Evolutionary conservation across 2,113 vertebrate genomes (phyloP).

Genomic region (Cyanistes caeruleus): DNA sequence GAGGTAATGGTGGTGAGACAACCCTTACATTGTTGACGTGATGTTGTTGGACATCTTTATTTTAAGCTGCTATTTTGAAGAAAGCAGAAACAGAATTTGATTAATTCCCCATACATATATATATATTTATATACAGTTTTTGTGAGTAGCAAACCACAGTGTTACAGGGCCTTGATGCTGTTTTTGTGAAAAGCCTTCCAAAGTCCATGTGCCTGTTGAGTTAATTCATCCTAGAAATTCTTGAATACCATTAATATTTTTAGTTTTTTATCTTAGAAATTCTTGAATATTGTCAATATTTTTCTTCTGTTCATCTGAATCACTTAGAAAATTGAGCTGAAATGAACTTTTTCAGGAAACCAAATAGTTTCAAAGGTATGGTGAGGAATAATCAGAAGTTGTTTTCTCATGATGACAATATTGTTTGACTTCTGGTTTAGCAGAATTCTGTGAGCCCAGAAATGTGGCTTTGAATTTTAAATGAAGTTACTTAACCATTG

Average conservation of each 20-base stretch:
- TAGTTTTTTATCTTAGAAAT: neutral
- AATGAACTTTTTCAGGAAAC: neutral
- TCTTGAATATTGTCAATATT: neutral
- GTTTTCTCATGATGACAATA: neutral
- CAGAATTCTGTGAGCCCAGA: neutral
- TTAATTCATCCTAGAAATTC: neutral
- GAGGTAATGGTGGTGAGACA: neutral
- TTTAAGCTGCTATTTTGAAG: neutral
- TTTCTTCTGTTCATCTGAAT: neutral
- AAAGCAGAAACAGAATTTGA: neutral
- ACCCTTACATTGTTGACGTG: neutral
- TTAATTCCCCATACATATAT: rapidly evolving
- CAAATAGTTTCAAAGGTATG: neutral
- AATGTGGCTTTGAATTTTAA: neutral
- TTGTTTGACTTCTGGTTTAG: neutral
- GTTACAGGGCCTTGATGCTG: neutral
- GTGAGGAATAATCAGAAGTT: neutral
- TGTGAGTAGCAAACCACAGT: neutral
- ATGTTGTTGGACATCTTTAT: neutral
- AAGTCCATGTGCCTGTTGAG: neutral
- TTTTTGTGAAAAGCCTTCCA: neutral
- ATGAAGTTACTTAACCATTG: neutral
- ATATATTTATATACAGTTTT: neutral
- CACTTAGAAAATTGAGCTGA: neutral
- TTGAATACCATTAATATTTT: neutral